Conservation (phyloP, 2,113 vertebrate genomes). For the Calonectris borealis region DNA sequence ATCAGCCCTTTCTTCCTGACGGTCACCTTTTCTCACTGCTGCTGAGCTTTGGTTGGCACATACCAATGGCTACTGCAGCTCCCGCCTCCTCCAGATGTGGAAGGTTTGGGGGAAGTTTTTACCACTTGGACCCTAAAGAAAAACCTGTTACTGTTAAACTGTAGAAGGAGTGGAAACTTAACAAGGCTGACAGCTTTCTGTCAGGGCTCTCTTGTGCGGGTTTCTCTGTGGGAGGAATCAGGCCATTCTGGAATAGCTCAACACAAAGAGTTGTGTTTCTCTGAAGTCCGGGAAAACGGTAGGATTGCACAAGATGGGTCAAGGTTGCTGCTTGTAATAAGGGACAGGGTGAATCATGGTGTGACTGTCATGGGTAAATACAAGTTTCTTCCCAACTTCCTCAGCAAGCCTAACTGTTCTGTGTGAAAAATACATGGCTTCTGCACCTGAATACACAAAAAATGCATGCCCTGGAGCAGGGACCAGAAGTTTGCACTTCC, state of each 20-base stretch:
- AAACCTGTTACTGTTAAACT: background rate
- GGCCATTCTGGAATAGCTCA: background rate
- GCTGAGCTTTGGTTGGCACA: background rate
- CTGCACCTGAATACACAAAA: background rate
- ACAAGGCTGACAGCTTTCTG: background rate
- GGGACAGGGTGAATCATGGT: conserved; percentile 19
- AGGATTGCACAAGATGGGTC: conserved; percentile 25
- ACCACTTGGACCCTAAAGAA: background rate
- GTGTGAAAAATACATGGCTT: background rate
- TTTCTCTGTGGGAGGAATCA: background rate
- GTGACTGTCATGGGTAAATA: background rate
- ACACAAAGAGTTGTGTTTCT: background rate
- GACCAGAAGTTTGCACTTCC: background rate
- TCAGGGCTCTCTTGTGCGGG: background rate
- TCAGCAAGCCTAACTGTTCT: background rate
- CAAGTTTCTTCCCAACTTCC: background rate
- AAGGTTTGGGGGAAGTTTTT: background rate
- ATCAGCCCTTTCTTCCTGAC: background rate
- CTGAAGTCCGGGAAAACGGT: background rate
- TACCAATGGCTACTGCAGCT: background rate
- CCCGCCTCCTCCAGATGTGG: background rate
- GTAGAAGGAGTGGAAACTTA: background rate
- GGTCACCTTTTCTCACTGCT: background rate
- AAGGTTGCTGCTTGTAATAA: conserved; percentile 31
- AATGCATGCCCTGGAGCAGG: background rate